These are phyloP conservation scores for Chondrilla cf. caribensis DNA, from an alignment of 37 sponge, comb jelly and placozoan genomes.

Conservation along the genomic window DNA sequence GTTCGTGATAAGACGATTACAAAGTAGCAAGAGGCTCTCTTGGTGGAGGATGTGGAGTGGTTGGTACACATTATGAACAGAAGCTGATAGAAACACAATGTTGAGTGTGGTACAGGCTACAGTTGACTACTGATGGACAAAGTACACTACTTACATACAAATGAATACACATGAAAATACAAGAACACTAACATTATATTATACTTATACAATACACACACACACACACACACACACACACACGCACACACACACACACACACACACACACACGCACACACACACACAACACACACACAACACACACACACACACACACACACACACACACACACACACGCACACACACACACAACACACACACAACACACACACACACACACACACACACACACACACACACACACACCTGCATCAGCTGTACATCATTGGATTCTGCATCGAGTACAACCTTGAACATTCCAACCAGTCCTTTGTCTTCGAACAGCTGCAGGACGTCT, in stretches of 20 bases:
- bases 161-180: too few species aligned
- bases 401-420: not conserved
- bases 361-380: slow-evolving; percentile 1
- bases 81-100: too few species aligned
- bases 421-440: too few species aligned
- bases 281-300: slow-evolving; percentile 4
- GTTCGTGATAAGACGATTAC: too few species aligned
- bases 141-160: too few species aligned
- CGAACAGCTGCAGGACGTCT: not conserved
- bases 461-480: not conserved
- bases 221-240: slow-evolving; percentile 22
- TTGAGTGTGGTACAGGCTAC: too few species aligned
- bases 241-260: slow-evolving; percentile 23
- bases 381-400: slow-evolving; percentile 28
- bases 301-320: slow-evolving; percentile 18
- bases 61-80: too few species aligned
- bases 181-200: too few species aligned
- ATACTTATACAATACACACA: not conserved
- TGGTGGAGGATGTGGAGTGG: too few species aligned
- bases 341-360: not conserved
- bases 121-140: too few species aligned
- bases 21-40: too few species aligned
- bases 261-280: slow-evolving; percentile 28
- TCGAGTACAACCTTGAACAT: not conserved
- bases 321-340: slow-evolving; percentile 17